phyloP scores from a whole-genome alignment of 1,140 invertebrate species.

The Drosophila kanapiae region DNA sequence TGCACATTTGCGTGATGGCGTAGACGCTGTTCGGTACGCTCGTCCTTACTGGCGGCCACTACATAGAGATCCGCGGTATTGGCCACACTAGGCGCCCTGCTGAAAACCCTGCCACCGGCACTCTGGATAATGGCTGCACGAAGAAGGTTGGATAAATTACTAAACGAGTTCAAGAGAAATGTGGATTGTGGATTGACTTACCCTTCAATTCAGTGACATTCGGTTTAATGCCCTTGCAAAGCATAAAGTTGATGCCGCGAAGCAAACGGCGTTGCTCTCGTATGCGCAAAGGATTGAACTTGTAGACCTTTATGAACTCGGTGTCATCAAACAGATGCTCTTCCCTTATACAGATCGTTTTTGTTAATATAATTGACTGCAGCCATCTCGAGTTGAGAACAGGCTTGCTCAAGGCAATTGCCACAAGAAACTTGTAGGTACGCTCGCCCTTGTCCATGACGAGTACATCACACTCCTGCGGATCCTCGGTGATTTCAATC shows the following conservation, averaged over 20 bases:
- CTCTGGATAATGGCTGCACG: constrained; percentile 49
- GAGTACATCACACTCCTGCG: constrained; percentile 46
- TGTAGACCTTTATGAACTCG: constrained; percentile 29
- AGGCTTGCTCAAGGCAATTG: constrained; percentile 54
- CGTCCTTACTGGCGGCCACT: constrained; percentile 27
- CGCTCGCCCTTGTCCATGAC: constrained; percentile 71
- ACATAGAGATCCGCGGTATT: constrained; percentile 19
- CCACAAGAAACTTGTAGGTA: constrained; percentile 62
- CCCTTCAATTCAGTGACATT: constrained; percentile 51
- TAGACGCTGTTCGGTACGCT: background rate
- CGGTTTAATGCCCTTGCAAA: constrained; percentile 54
- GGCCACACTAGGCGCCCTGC: constrained; percentile 9
- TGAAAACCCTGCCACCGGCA: constrained; percentile 48
- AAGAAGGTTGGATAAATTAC: background rate
- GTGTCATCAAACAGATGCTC: constrained; percentile 58
- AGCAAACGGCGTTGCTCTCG: constrained; percentile 32
- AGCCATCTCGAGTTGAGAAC: constrained; percentile 53
- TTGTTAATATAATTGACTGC: constrained; percentile 18
- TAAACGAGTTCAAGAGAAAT: background rate
- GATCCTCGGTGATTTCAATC: constrained; percentile 52
- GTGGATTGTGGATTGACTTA: background rate
- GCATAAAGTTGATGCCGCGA: constrained; percentile 40
- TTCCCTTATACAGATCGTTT: constrained; percentile 25
- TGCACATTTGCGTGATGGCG: constrained; percentile 23
- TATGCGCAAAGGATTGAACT: constrained; percentile 46